Conservation (phyloP, 2,888 invertebrate species). For the Ramazzottius varieornatus region DNA sequence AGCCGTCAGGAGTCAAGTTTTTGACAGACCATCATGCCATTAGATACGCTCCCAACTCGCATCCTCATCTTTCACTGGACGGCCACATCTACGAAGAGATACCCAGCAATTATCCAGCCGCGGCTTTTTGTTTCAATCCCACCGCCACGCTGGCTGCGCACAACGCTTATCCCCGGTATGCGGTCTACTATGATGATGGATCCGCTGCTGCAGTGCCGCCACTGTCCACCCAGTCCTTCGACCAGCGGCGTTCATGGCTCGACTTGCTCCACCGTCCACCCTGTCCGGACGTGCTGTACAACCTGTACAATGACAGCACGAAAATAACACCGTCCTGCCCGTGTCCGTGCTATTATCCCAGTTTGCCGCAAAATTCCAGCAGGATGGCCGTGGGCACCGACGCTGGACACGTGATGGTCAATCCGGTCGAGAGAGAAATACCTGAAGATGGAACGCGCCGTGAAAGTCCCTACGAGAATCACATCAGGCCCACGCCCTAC, state of each 20-base stretch:
- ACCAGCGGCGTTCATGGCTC: background rate
- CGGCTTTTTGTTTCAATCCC: no score
- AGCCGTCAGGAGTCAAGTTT: slow-evolving; percentile 4
- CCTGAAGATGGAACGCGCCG: no score
- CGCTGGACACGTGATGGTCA: background rate
- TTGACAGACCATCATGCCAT: slow-evolving; percentile 1
- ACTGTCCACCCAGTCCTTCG: background rate
- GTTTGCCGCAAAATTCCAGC: background rate
- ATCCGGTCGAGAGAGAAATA: background rate
- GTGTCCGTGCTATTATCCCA: slow-evolving; percentile 1
- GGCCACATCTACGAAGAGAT: slow-evolving; percentile 1
- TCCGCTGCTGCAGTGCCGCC: background rate
- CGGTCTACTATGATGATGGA: background rate
- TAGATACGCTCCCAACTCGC: background rate
- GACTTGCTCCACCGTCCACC: background rate
- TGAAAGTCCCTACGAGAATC: no score
- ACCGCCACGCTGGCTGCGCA: no score
- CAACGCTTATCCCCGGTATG: background rate
- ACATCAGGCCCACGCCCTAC: no score
- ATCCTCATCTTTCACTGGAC: no score
- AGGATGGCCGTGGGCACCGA: background rate
- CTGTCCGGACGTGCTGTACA: background rate
- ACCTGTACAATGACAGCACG: background rate
- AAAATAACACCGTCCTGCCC: background rate
- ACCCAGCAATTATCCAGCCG: background rate